These are phyloP conservation scores for Terebella lapidaria DNA, from an alignment of 2,888 invertebrate species.

Conservation along the genomic window DNA sequence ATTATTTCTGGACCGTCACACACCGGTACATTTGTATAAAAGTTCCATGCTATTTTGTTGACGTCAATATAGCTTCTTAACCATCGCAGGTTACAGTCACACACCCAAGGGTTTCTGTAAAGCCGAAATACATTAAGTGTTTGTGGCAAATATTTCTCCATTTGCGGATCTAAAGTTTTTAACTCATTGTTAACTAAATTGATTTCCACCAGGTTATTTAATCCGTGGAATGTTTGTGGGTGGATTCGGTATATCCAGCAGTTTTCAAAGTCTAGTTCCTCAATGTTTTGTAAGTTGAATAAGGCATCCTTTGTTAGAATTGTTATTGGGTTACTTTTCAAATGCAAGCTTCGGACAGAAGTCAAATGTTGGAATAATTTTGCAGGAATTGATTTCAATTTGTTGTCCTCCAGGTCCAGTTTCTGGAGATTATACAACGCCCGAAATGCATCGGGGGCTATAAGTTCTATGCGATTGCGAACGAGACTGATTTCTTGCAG, in stretches of 20 bases:
- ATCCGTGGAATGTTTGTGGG: conserved; percentile 17
- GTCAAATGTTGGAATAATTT: conserved; percentile 15
- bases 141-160: conserved; percentile 17
- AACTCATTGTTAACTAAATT: conserved; percentile 28
- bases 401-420: conserved; percentile 23
- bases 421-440: conserved; percentile 23
- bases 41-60: conserved; percentile 25
- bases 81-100: conserved; percentile 28
- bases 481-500: conserved; percentile 24
- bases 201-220: conserved; percentile 21
- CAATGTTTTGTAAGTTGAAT: conserved; percentile 16
- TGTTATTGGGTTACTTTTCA: conserved; percentile 22
- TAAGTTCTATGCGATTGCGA: conserved; percentile 19
- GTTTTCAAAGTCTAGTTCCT: conserved; percentile 27
- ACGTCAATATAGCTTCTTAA: conserved; percentile 16
- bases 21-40: conserved; percentile 22
- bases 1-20: conserved; percentile 21
- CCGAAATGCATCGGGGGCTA: conserved; percentile 23
- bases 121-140: conserved; percentile 22
- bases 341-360: conserved; percentile 19
- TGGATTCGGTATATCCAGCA: conserved; percentile 21
- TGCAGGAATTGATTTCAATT: conserved; percentile 14
- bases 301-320: conserved; percentile 18
- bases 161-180: conserved; percentile 5
- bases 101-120: conserved; percentile 26